Evolutionary conservation across 2,888 invertebrate species (phyloP), one percentile per base, ranked within the genome.

Genomic region (Branchipolynoe longqiensis): DNA sequence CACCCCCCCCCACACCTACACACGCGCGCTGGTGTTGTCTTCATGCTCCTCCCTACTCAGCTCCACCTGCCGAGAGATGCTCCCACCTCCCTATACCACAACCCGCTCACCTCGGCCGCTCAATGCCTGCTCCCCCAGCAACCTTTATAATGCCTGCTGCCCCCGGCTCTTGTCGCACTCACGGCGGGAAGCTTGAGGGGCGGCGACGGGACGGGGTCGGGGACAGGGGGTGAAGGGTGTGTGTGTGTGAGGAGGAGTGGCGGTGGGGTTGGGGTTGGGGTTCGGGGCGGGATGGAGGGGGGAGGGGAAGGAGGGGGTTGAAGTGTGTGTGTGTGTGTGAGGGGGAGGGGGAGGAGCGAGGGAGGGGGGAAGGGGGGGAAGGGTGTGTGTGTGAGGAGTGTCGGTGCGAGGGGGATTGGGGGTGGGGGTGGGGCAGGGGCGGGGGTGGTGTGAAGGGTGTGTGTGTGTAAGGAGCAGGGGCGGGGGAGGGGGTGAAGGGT

Each of bases 161-260:
- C 48, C 18, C 48, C 48, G 8, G 8, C 69, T 69, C 36, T 36
- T 69, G 69, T 69, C 69, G 36, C 69, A 33, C 69, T 69, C 69
- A 33, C 28, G 48, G 25, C 48, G 78, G 78, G 28, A n/a, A n/a
- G n/a, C n/a, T n/a, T n/a, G 12, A 18, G 54, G 12, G 54, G 54
- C 14, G 54, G 54, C 33, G 25, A 40, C 6, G 33, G 22, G 1
- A 73, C 41, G 36, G 73, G 14, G 12, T 14, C 38, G 36, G 73
- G 14, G 73, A 14, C 33, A n/a, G 22, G 18, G 22, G 31, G 64
- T 3, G 64, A 31, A 28, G n/a, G 64, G 64, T 64, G 64, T 25
- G 64, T 25, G 4, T 64, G 64, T 22, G 56, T n/a, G 62, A 62
- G 62, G 31, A 62, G 62, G n/a, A n/a, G n/a, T n/a, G n/a, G n/a